Evolutionary conservation across 1,140 invertebrate species (phyloP).

Genomic region (Hyles vespertilio): DNA sequence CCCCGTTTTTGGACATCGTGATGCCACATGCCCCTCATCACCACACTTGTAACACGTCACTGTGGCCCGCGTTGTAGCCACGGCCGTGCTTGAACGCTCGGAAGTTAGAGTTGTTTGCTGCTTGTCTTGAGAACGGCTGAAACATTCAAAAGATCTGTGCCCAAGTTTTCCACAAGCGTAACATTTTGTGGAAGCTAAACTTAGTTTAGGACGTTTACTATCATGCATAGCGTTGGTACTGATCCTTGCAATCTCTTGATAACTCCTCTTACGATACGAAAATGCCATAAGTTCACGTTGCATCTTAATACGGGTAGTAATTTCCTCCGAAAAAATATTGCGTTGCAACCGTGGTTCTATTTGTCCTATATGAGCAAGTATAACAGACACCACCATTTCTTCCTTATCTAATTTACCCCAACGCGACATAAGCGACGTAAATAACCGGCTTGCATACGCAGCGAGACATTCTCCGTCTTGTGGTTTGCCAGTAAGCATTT

Average conservation of each 20-base stretch:
- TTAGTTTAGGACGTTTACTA: no score
- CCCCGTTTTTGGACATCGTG: slow-evolving; percentile 7
- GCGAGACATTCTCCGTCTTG: slow-evolving; percentile 19
- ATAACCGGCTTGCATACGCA: slow-evolving; percentile 21
- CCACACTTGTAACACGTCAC: slow-evolving; percentile 13
- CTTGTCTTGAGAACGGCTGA: not conserved
- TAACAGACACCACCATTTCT: slow-evolving; percentile 17
- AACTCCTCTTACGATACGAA: no score
- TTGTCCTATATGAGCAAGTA: slow-evolving; percentile 1
- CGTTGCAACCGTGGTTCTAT: no score
- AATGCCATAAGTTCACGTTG: no score
- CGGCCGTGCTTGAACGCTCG: not conserved
- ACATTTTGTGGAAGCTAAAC: no score
- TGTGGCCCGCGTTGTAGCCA: slow-evolving; percentile 10
- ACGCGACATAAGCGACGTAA: slow-evolving; percentile 16
- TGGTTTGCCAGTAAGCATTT: slow-evolving; percentile 15
- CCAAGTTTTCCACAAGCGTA: no score
- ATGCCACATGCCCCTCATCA: slow-evolving; percentile 15
- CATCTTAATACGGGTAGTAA: no score
- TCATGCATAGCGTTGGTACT: no score
- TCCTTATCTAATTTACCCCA: slow-evolving; percentile 16
- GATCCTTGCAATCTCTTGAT: no score
- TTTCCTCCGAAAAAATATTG: no score
- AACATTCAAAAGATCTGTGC: no score
- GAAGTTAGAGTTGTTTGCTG: not conserved